Conservation (phyloP, 2,113 vertebrate genomes). For the Zosterops hypoxanthus region DNA sequence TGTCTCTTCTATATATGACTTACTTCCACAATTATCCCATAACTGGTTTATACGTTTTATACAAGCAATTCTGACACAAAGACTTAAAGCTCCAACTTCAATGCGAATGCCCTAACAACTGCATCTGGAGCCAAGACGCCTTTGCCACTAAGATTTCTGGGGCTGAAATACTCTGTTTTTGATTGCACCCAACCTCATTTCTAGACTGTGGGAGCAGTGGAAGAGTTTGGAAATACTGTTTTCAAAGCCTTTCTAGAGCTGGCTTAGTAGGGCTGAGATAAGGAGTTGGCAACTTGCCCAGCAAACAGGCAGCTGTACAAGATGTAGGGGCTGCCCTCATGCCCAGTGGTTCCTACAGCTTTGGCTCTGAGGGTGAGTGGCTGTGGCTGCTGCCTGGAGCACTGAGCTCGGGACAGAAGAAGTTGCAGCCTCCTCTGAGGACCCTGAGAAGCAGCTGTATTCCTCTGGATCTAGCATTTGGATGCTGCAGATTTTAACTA, state of each 20-base stretch:
- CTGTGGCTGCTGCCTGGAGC: not conserved
- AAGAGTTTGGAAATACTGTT: not conserved
- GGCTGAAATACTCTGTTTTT: not conserved
- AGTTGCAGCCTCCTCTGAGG: not conserved
- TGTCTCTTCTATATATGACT: not conserved
- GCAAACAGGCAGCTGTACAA: not conserved
- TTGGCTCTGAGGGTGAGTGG: not conserved
- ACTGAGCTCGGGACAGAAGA: accelerated
- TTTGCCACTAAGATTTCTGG: not conserved
- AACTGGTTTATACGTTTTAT: not conserved
- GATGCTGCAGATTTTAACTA: not conserved
- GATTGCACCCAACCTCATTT: not conserved
- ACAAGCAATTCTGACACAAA: not conserved
- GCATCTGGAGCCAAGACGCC: not conserved
- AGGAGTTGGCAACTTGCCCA: not conserved
- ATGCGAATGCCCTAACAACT: not conserved
- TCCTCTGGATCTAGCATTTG: not conserved
- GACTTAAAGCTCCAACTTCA: not conserved
- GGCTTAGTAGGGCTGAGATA: not conserved
- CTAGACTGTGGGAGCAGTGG: not conserved
- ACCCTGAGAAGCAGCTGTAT: not conserved
- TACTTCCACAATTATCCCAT: not conserved
- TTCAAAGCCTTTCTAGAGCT: not conserved
- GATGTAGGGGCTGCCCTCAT: accelerated
- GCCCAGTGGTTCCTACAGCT: not conserved